Percentiles rank a stretch among this genome's conserved stretches.
Conservation (phyloP, 2,113 vertebrate genomes). For the Pterocles orientalis region DNA sequence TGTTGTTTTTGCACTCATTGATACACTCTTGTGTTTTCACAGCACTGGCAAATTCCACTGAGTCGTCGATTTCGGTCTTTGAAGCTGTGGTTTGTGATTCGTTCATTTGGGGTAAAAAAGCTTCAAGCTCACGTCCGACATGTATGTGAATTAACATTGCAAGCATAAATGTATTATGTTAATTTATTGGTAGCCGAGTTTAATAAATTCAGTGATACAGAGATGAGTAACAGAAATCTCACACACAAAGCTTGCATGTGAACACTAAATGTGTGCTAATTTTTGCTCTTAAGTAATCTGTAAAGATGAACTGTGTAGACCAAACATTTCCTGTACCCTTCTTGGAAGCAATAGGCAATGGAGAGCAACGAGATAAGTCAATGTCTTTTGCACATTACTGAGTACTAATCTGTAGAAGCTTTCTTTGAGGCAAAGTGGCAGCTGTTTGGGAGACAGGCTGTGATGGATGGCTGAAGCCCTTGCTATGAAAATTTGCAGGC, state of each 20-base stretch:
- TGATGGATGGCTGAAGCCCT: not conserved
- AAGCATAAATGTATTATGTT: no score
- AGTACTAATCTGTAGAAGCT: not conserved
- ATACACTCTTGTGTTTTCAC: not conserved
- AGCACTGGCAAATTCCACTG: conserved; percentile 98
- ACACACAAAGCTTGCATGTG: not conserved
- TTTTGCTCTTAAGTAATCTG: not conserved
- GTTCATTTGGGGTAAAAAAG: conserved; percentile 92
- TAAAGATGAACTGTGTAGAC: not conserved
- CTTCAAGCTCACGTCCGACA: conserved; percentile 93
- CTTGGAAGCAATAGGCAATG: not conserved
- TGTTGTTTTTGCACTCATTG: not conserved
- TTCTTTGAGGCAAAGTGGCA: not conserved
- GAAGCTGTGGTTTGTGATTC: conserved; percentile 97
- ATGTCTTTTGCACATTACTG: not conserved
- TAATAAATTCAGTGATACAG: not conserved
- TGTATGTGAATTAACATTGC: conserved; percentile 69
- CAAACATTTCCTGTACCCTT: not conserved
- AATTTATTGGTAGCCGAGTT: not conserved
- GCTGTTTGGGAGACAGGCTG: not conserved
- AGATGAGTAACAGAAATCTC: not conserved
- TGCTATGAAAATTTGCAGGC: not conserved
- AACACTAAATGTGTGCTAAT: not conserved
- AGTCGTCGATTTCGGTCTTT: conserved; percentile 93
- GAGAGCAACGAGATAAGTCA: fast-evolving